phyloP scores from a whole-genome alignment of 2,888 invertebrate species.

The Pyrrhia umbra region DNA sequence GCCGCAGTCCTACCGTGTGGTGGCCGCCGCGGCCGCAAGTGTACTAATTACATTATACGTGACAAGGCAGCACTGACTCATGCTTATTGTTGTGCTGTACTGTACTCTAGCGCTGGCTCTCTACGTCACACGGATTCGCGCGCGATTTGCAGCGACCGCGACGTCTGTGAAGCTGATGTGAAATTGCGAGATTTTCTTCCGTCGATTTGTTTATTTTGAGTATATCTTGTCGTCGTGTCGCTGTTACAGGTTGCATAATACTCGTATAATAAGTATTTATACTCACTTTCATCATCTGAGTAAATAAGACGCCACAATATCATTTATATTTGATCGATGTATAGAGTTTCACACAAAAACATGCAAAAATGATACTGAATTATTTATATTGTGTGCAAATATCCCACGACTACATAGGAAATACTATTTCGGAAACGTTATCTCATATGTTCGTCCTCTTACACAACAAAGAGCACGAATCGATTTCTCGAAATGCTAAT shows the following conservation, averaged over 20 bases:
- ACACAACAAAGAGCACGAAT: constrained; percentile 1
- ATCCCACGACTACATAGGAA: not conserved
- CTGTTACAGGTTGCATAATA: constrained; percentile 1
- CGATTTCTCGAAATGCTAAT: constrained; percentile 17
- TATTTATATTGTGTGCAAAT: too few species aligned
- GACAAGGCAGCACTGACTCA: constrained; percentile 44
- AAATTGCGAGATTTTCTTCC: not conserved
- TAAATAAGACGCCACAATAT: constrained; percentile 7
- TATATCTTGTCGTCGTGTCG: not conserved
- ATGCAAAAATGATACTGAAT: too few species aligned
- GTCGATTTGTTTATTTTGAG: not conserved
- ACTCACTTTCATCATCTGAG: not conserved
- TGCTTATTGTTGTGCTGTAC: constrained; percentile 46
- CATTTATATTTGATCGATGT: not conserved
- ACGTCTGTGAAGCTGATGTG: not conserved
- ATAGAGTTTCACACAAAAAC: not conserved
- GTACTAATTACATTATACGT: constrained; percentile 57
- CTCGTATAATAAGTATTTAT: not conserved
- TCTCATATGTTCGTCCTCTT: not conserved
- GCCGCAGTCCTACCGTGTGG: constrained; percentile 5
- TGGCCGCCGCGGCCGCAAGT: constrained; percentile 18
- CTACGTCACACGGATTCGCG: constrained; percentile 53
- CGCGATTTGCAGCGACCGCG: constrained; percentile 37
- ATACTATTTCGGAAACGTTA: not conserved
- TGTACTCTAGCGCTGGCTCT: constrained; percentile 51